These are phyloP conservation scores for Cynopterus brachyotis DNA, from an alignment of 2,113 vertebrate species.

Conservation along the genomic window DNA sequence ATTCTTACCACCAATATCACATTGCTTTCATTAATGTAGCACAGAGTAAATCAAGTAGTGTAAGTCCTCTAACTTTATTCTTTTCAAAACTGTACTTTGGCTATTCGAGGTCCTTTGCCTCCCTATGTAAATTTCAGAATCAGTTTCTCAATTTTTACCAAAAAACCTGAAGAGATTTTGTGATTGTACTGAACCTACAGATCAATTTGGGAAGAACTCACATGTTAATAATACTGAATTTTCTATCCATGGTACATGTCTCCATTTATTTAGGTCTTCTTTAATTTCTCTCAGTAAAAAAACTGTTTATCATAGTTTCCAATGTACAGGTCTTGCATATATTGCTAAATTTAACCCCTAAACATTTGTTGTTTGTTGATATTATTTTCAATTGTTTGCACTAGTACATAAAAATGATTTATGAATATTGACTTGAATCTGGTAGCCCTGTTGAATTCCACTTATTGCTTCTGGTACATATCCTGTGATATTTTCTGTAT, in stretches of 20 bases:
- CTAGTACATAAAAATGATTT: not conserved
- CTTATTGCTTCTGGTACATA: not conserved
- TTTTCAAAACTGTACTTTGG: conserved; percentile 5
- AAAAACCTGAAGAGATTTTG: not conserved
- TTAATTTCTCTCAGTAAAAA: not conserved
- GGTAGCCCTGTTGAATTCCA: not conserved
- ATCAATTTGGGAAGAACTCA: not conserved
- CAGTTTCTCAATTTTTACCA: conserved; percentile 21
- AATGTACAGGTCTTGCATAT: not conserved
- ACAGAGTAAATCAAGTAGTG: not conserved
- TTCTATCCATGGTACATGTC: not conserved
- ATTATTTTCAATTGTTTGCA: not conserved
- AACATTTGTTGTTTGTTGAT: not conserved
- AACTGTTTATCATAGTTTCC: not conserved
- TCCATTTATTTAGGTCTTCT: not conserved
- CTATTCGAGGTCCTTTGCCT: not conserved
- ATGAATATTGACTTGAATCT: not conserved
- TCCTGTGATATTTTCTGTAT: not conserved
- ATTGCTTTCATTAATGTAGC: not conserved
- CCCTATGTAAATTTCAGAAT: conserved; percentile 7
- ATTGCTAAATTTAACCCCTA: not conserved
- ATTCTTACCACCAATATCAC: not conserved
- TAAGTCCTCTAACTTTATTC: not conserved
- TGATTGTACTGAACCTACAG: not conserved
- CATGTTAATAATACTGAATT: not conserved